Conservation (phyloP, 53 echinoderm and acorn worm species). For the Holothuria scabra region DNA sequence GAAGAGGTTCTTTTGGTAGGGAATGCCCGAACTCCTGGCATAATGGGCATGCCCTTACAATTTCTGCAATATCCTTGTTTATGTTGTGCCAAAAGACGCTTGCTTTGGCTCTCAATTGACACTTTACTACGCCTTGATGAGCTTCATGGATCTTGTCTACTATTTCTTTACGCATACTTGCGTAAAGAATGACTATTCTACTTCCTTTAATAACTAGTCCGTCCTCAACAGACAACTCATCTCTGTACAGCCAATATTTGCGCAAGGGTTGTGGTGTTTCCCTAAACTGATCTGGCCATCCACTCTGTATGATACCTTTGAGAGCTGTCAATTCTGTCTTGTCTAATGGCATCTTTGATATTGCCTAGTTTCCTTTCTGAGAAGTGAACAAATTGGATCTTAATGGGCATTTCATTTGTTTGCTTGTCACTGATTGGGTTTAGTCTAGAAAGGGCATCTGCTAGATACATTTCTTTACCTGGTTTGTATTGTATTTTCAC, state of each 20-base stretch:
- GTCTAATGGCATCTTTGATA: conserved; percentile 51
- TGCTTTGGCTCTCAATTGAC: conserved; percentile 40
- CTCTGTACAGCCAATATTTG: conserved; percentile 32
- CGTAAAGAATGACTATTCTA: conserved; percentile 19
- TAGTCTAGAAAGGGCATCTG: conserved; percentile 68
- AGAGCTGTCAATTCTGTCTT: too few species aligned
- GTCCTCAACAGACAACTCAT: conserved; percentile 39
- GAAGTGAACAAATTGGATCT: conserved; percentile 65
- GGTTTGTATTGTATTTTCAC: conserved; percentile 60
- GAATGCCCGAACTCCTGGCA: conserved; percentile 55
- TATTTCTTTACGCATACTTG: conserved; percentile 1
- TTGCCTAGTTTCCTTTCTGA: conserved; percentile 46
- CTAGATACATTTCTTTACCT: conserved; percentile 56
- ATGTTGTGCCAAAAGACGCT: conserved; percentile 55
- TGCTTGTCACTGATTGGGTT: conserved; percentile 22
- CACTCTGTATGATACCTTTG: too few species aligned
- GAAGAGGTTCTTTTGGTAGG: conserved; percentile 52
- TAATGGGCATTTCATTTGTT: conserved; percentile 14
- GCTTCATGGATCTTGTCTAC: conserved; percentile 7
- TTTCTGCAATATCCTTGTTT: conserved; percentile 55
- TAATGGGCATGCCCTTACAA: conserved; percentile 38
- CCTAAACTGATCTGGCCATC: too few species aligned
- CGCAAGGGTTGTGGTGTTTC: too few species aligned
- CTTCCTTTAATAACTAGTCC: conserved; percentile 33
- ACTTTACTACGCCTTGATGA: conserved; percentile 40